Evolutionary conservation across 2,888 invertebrate species (phyloP), one percentile per base, ranked within the genome.

Genomic region (Galerucella pusilla): DNA sequence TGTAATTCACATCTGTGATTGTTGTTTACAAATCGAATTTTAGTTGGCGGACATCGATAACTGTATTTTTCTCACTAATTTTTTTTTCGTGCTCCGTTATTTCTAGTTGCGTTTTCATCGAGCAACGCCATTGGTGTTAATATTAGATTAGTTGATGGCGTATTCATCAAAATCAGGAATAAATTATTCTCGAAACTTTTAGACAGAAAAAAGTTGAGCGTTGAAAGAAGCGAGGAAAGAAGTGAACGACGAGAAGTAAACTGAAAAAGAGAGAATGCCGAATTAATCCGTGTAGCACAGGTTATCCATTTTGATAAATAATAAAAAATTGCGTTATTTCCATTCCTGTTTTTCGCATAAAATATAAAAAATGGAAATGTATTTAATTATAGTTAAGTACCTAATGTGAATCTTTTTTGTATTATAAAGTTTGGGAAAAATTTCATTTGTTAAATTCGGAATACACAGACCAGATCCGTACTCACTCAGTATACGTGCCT

Each of bases 201-300:
- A 68, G 68, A 70, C 61, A 60, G 69, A 68, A 75, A 75, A 57
- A 74, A 77, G 73, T 57, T 73, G 57, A 52, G 12, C 16, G 46
- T 46, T 10, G 20, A 65, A 46, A 46, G 52, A 45, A 52, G 49
- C 16, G 64, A 42, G 11, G 20, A 65, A 46, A 46, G 52, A 45
- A 52, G 49, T 28, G 64, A 42, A 14, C 54, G 66, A 14, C 70
- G 66, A 67, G 45, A 54, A 66, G 69, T 20, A 16, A 64, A 64
- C n/a, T 1, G 12, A 16, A 11, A 45, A 64, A 57, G 71, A 71
- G 80, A 81, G 78, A 81, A 80, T 80, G 76, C 78, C 76, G 76
- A 81, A 82, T 83, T 83, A 82, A 83, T 81, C 80, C 81, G 70
- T 77, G 76, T 78, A 81, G 80, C 80, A 79, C 80, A 79, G 77